Evolutionary conservation across 1,140 invertebrate species (phyloP), one percentile per base, ranked within the genome.

Genomic region (Steinernema feltiae): DNA sequence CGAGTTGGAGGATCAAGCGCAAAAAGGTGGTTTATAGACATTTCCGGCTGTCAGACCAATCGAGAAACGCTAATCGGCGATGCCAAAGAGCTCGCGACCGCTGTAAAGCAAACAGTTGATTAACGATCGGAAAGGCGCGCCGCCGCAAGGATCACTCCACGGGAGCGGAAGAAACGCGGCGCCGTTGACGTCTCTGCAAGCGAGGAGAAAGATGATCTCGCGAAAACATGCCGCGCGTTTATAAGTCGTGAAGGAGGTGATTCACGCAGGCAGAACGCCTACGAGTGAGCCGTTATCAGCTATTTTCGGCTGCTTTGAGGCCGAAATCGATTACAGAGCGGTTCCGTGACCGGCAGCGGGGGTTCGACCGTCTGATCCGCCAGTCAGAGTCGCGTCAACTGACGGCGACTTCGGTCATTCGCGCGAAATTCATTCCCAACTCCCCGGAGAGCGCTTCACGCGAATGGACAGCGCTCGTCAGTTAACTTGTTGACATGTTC

Each of bases 401-500:
- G 41, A 46, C 41, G n/a, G n/a, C n/a, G n/a, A 63, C 24, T n/a
- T 63, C 53, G 24, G 24, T 3, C 53, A 15, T 27, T 63, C 24
- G 24, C 15, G 7, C 3, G 15, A 63, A 63, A 63, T 63, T 63
- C 24, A 63, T 63, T 63, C 53, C 24, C 24, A 3, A 27, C 2
- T 63, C 53, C 53, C 24, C 12, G 12, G 53, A 27, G 53, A 63
- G 7, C 15, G 7, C 15, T 17, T 63, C 24, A 7, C 12, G 24
- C 24, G 7, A 63, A 17, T 63, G 53, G 53, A 12, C 53, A 27
- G 24, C 3, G 3, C 7, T 27, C 24, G 53, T 63, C 53, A 63
- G 24, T 63, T 63, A 63, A 63, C 53, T 63, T 63, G 53, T 63
- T 63, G 53, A 63, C 53, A 63, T 63, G 24, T 63, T 63, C 53